Base-by-base conservation (phyloP, 2,113 vertebrate genomes). In the Oreochromis spilurus region DNA sequence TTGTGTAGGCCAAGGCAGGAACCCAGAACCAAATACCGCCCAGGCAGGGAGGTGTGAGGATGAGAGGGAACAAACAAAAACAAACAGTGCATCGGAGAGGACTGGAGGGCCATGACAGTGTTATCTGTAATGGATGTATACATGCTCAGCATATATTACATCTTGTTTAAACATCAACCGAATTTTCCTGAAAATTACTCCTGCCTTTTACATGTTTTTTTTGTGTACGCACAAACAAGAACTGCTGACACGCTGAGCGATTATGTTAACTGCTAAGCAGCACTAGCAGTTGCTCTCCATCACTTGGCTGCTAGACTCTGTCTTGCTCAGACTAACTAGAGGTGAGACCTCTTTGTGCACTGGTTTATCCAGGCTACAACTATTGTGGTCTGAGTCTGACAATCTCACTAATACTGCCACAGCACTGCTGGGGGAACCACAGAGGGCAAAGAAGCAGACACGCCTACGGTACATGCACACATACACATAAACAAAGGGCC, bases 321-420 rank as follows among this genome's bases (percentile, higher is more conserved):
- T 77, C 86, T 88, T 81, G 72, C 87, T 83, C 88, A 91, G 86
- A 80, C 85, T 86, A 90, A 85, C 84, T 88, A 83, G 77, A 88
- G 84, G 84, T 87, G 93, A 90, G 70, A 84, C 58, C 85, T 78
- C 52, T 83, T 83, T 62, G 80, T 84, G 82, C 5, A n/a, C 67
- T 60, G 11, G 31, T 87, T 92, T 87, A 84, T 91, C 84, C 82
- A 83, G 84, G 78, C 85, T 67, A 65, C 40, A 90, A 40, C 82
- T 7, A 43, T 84, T 50, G 60, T 36, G 19, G 55, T 81, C 60
- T 80, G 70, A 53, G 31, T 79, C 88, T 86, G 87, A 79, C 78
- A 83, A 24, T 60, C 82, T 58, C 67, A 85, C 84, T 84, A 78
- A 72, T 43, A 70, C 90, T 53, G 48, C 57, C 70, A 36, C 79